A percentile compares a stretch with the other conserved stretches of the same genome.
Conservation (phyloP, 2,797 vertebrate genomes). For the Hippoglossus hippoglossus region DNA sequence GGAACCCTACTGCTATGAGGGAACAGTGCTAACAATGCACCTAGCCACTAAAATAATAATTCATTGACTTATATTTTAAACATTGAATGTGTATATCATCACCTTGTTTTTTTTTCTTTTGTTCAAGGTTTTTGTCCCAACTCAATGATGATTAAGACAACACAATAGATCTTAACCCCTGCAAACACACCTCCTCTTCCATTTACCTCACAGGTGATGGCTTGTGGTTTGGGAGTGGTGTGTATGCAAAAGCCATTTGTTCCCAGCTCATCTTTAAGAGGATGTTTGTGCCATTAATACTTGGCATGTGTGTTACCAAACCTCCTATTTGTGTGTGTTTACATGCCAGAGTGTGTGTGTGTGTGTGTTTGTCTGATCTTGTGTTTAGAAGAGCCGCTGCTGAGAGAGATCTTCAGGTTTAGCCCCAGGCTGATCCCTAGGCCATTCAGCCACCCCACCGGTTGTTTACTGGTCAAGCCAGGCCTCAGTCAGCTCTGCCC, state of each 20-base stretch:
- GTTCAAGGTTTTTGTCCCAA: slow-evolving; percentile 1
- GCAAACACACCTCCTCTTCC: slow-evolving; percentile 24
- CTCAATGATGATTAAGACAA: slow-evolving; percentile 25
- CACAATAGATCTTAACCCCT: slow-evolving; percentile 7
- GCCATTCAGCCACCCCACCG: slow-evolving; percentile 65
- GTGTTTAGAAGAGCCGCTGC: slow-evolving; percentile 70
- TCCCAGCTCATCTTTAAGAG: no score
- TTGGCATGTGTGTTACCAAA: slow-evolving; percentile 28
- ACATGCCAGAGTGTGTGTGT: slow-evolving; percentile 22
- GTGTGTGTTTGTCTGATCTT: slow-evolving; percentile 67
- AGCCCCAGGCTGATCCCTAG: slow-evolving; percentile 78
- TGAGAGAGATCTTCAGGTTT: slow-evolving; percentile 89
- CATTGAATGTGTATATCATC: not conserved
- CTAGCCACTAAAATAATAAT: not conserved
- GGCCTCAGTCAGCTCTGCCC: slow-evolving; percentile 66
- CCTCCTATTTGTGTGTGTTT: not conserved
- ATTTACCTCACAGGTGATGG: slow-evolving; percentile 33
- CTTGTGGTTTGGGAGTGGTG: slow-evolving; percentile 5
- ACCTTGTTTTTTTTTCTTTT: not conserved
- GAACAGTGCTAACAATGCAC: not conserved
- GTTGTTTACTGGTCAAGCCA: slow-evolving; percentile 76
- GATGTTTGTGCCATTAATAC: slow-evolving; percentile 30
- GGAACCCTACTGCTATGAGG: no score
- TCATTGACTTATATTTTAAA: not conserved
- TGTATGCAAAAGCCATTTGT: no score